These are phyloP conservation scores for Propithecus deckenii DNA, from an alignment of 2,797 vertebrate genomes.

Conservation along the genomic window DNA sequence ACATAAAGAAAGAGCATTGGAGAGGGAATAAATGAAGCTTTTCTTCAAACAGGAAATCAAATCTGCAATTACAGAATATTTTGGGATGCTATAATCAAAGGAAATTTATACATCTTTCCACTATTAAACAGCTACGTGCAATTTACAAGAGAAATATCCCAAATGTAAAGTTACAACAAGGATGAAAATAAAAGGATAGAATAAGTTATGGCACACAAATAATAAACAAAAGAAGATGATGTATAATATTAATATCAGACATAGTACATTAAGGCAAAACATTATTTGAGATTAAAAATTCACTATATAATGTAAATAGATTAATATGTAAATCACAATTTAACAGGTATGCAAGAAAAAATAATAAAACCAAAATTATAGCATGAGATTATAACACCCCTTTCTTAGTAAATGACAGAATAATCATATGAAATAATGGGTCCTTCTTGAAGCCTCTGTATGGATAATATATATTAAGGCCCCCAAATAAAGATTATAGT, in stretches of 20 bases:
- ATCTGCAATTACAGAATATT: constrained; percentile 12
- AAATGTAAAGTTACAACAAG: not conserved
- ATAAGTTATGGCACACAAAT: not conserved
- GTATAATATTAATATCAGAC: not conserved
- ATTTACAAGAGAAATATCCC: not conserved
- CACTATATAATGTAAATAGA: not conserved
- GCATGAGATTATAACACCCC: not conserved
- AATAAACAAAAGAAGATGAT: constrained; percentile 3
- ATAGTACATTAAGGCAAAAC: not conserved
- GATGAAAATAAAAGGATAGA: constrained; percentile 20
- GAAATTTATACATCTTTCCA: not conserved
- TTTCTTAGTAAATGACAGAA: not conserved
- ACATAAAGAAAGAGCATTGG: not conserved
- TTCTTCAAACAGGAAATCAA: constrained; percentile 37
- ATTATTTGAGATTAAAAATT: constrained; percentile 24
- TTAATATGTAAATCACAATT: constrained; percentile 25
- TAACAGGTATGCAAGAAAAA: not conserved
- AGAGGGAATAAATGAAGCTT: constrained; percentile 18
- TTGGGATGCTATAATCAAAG: not conserved
- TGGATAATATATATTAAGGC: not conserved
- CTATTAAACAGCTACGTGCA: not conserved
- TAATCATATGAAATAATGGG: constrained; percentile 5
- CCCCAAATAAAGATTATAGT: not conserved
- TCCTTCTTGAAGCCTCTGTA: not conserved
- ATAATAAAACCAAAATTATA: constrained; percentile 29